Base-by-base conservation (phyloP, 64 coral and sea anemone species). In the Stichodactyla helianthus region DNA sequence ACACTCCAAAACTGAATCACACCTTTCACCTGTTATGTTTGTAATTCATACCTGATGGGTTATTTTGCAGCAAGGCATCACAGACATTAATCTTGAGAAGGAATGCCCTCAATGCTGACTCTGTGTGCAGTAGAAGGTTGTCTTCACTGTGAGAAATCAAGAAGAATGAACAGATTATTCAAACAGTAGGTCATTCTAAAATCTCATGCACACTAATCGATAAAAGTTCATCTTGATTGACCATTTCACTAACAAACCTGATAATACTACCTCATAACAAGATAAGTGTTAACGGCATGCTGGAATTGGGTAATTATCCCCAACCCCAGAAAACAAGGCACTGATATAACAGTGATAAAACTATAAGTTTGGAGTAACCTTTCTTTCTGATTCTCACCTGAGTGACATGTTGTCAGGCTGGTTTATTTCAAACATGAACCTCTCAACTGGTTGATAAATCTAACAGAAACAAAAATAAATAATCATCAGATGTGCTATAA, bases 361-460 rank as follows among this genome's bases (percentile, higher is more conserved):
- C 28, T 31, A 31, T 31, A 31, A 31, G 28, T 31, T 31, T 31
- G 28, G 28, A 31, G 28, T 31, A 60, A 7, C 59, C 14, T 18
- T 14, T 74, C 68, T 12, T 5, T 74, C 5, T 26, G 16, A 13
- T 14, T 11, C 85, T 87, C 16, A 92, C 90, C 74, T 95, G 28
- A 62, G 53, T 62, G 79, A 87, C 7, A 68, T 76, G 55, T 53
- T 65, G 19, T 90, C 93, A 22, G 85, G 85, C 25, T 85, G 67
- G 50, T 86, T 86, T 80, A 95, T 79, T 79, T 95, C 93, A 89
- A 95, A 95, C 14, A 84, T 85, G 86, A 95, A 95, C 83, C 89
- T 88, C 64, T 95, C 93, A 58, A 95, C 51, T 17, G 89, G 87
- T 18, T 65, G 50, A 86, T 85, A 92, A 65, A 88, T 85, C 89